These are phyloP conservation scores for Leguminivora glycinivorella DNA, from an alignment of 1,140 invertebrate species.

Conservation along the genomic window DNA sequence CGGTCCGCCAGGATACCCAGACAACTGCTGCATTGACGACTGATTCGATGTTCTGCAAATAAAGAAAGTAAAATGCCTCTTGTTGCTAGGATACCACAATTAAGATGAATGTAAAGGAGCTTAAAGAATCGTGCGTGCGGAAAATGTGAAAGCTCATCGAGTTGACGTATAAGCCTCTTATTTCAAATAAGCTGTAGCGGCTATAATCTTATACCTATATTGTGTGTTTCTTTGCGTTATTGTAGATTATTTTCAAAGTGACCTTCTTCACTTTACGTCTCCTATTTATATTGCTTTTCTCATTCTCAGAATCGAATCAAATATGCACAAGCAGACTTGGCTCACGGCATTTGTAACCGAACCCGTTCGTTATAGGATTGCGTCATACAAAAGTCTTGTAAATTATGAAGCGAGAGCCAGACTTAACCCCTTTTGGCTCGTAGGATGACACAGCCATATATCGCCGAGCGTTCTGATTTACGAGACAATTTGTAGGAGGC, in stretches of 20 bases:
- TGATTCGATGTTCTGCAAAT: conserved; percentile 65
- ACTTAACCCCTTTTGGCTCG: neutral
- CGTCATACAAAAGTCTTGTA: neutral
- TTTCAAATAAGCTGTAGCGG: too few species aligned
- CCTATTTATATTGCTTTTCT: neutral
- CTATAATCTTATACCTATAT: neutral
- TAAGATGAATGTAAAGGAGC: neutral
- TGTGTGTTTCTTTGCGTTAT: neutral
- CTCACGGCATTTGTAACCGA: conserved; percentile 23
- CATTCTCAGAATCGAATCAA: neutral
- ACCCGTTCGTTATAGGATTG: neutral
- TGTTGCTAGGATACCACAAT: neutral
- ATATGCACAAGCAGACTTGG: conserved; percentile 13
- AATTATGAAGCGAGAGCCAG: neutral
- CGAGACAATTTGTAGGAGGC: conserved; percentile 29
- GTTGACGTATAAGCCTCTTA: too few species aligned
- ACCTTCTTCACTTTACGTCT: neutral
- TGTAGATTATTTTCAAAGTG: neutral
- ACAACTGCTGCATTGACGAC: conserved; percentile 73
- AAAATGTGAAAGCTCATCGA: too few species aligned
- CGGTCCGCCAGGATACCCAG: conserved; percentile 69
- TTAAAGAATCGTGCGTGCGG: too few species aligned
- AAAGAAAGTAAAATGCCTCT: neutral
- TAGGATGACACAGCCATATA: neutral
- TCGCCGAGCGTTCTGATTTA: conserved; percentile 24